Evolutionary conservation across 2,113 vertebrate genomes (phyloP).

Genomic region (Cacatua alba): DNA sequence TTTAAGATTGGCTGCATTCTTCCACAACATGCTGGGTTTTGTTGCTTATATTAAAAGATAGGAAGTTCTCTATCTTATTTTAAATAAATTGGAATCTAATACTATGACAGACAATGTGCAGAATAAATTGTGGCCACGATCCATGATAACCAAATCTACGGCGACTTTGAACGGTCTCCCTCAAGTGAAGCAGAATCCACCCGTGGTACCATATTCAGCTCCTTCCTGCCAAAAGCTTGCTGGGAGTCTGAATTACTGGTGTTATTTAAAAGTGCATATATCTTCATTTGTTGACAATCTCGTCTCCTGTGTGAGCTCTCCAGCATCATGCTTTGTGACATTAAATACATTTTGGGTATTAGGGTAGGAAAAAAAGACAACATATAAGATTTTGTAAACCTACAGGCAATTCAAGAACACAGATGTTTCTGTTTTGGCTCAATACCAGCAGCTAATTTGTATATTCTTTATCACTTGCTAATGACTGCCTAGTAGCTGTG

Average conservation of each 20-base stretch:
- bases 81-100: neutral
- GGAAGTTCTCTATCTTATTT: neutral
- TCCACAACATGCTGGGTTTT: neutral
- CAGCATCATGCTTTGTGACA: neutral
- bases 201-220: neutral
- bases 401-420: neutral
- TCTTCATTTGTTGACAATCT: neutral
- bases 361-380: neutral
- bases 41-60: neutral
- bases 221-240: neutral
- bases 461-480: constrained; percentile 31
- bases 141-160: neutral
- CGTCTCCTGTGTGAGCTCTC: neutral
- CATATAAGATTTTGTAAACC: neutral
- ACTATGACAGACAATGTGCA: neutral
- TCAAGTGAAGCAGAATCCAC: neutral
- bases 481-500: neutral
- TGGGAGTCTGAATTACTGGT: neutral
- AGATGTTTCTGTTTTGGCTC: constrained; percentile 19
- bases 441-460: neutral
- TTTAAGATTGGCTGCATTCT: neutral
- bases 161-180: neutral
- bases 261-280: neutral
- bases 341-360: neutral
- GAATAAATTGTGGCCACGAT: neutral